Base-by-base conservation (phyloP, 2,797 vertebrate genomes). In the Anisognathus igniventris region DNA sequence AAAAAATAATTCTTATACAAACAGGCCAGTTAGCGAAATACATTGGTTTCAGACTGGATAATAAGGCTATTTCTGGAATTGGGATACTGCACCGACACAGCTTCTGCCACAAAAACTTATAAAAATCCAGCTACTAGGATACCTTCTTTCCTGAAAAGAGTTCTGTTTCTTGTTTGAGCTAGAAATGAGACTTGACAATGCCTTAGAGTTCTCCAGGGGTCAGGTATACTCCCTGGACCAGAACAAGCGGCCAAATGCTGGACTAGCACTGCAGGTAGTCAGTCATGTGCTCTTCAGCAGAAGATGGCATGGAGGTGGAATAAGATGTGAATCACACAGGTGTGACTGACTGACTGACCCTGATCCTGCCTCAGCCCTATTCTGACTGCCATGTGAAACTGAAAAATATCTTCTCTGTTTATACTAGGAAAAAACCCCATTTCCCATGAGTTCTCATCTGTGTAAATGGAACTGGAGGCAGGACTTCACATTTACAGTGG, bases 351-450 rank as follows among this genome's bases (percentile, higher is more conserved):
- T 25, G 27, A 48, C 33, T 20, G 47, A 27, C 6, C 14, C 40
- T 68, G 24, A 37, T 50, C 45, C 37, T 35, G 31, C 39, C 42
- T 62, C 66, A 74, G 42, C 7, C 39, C 18, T 75, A 21, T 37
- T 62, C 37, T 60, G 33, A 24, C 17, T 53, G 33, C 14, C 20
- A 21, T 1, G 2, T 17, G 22, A 48, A 81, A 74, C 16, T 30
- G 27, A 72, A 76, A 60, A 47, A 10, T n/a, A 50, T 3, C 9
- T 54, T 71, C n/a, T 44, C 17, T 58, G 17, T 16, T 86, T 72
- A 35, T 3, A 21, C 1, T 6, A 35, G 45, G 10, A 16, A 12
- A 1, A 1, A 30, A 33, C 10, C 6, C 13, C 9, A 54, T 22
- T 57, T 66, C 54, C 24, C 12, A 39, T 19, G 17, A 45, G 60